Percentiles rank a stretch among this genome's conserved stretches.
These are phyloP conservation scores for Eupristina koningsbergeri DNA, from an alignment of 1,140 invertebrate genomes.

Conservation along the genomic window DNA sequence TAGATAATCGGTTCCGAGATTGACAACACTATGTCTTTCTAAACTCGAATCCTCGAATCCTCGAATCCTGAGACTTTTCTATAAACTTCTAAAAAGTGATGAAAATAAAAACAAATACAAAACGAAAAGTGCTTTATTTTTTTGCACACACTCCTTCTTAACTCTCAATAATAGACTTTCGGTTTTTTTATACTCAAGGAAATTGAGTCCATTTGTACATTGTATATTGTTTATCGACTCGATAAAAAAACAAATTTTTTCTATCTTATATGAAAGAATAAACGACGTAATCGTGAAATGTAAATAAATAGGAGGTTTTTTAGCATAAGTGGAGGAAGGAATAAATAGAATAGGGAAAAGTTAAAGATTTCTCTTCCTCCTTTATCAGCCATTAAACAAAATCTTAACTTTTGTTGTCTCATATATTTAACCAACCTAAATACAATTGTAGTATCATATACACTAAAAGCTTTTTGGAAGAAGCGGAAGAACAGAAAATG, in stretches of 20 bases:
- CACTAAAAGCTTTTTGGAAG: background rate
- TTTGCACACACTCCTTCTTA: background rate
- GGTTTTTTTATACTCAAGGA: too few relatives aligned
- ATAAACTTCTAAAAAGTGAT: too few relatives aligned
- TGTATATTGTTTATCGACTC: conserved; percentile 15
- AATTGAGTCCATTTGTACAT: background rate
- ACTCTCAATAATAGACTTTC: background rate
- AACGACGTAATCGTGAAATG: background rate
- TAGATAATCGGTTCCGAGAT: too few relatives aligned
- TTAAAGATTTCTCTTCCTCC: background rate
- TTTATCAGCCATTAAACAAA: conserved; percentile 27
- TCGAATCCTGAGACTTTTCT: too few relatives aligned
- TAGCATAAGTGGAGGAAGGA: background rate
- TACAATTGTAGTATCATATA: background rate
- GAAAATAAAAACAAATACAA: too few relatives aligned
- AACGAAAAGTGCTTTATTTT: too few relatives aligned
- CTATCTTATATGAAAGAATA: background rate
- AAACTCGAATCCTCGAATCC: too few relatives aligned
- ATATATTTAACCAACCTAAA: too few relatives aligned
- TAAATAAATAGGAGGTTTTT: too few relatives aligned
- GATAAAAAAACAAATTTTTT: background rate
- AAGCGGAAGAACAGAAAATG: background rate
- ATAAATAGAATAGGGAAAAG: background rate
- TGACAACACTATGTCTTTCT: too few relatives aligned
- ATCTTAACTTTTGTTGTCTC: background rate